Evolutionary conservation across 2,113 vertebrate genomes (phyloP).

Genomic region (Puntigrus tetrazona): DNA sequence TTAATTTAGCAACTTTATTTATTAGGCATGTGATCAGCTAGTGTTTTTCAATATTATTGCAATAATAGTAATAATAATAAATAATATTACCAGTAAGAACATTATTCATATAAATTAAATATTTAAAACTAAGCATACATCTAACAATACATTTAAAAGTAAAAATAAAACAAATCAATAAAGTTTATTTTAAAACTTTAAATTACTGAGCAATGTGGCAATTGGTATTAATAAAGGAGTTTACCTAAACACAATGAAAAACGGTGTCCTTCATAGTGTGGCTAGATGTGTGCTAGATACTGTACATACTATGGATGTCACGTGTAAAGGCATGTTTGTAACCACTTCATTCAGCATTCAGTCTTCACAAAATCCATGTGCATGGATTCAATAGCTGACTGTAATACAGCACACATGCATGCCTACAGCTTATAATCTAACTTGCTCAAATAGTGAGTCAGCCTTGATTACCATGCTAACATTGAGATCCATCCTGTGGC

Average conservation of each 20-base stretch:
- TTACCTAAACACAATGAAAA: background rate
- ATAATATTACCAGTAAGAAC: background rate
- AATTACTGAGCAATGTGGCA: background rate
- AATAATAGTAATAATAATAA: background rate
- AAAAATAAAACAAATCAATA: too few species aligned
- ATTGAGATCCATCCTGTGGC: constrained; percentile 34
- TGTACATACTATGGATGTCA: background rate
- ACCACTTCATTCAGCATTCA: background rate
- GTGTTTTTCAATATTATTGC: too few species aligned
- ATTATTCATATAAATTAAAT: background rate
- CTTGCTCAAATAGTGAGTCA: constrained; percentile 1
- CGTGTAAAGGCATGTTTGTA: background rate
- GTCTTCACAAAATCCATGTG: constrained; percentile 13
- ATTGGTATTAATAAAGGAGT: background rate
- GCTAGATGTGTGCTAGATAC: background rate
- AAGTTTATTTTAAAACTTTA: background rate
- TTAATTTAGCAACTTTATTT: background rate
- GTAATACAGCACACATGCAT: constrained; percentile 30
- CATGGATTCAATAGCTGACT: constrained; percentile 10
- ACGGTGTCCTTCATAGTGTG: background rate
- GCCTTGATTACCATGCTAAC: constrained; percentile 28
- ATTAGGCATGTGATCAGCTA: too few species aligned
- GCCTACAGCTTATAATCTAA: constrained; percentile 8
- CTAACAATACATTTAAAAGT: background rate
- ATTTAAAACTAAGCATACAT: background rate